Evolutionary conservation across 1,140 invertebrate genomes (phyloP).

Genomic region (Caerostris darwini): DNA sequence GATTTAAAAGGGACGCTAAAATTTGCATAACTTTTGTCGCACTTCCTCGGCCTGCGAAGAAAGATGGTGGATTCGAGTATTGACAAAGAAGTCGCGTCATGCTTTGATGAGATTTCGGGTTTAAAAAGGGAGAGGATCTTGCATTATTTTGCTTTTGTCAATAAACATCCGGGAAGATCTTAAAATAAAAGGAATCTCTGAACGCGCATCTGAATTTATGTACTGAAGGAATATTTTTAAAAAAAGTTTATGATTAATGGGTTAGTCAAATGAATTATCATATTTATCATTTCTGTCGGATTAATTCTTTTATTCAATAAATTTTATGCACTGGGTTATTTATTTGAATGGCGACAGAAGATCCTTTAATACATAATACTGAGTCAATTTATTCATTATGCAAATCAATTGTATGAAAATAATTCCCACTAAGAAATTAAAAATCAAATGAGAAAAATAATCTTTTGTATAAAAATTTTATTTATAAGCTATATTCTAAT

Average conservation of each 20-base stretch:
- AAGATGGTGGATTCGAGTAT: background rate
- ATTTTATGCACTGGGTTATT: too few species aligned
- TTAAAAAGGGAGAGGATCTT: background rate
- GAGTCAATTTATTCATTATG: too few species aligned
- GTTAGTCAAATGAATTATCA: conserved; percentile 1
- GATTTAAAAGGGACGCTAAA: background rate
- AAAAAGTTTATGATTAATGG: background rate
- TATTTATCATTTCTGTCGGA: background rate
- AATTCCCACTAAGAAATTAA: too few species aligned
- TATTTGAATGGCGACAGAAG: too few species aligned
- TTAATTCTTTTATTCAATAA: too few species aligned
- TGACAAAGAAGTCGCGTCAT: background rate
- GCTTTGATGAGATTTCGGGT: background rate
- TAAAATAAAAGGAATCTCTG: background rate
- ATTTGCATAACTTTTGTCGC: conserved; percentile 54
- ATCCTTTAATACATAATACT: too few species aligned
- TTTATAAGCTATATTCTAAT: too few species aligned
- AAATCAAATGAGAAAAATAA: too few species aligned
- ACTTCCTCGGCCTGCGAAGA: conserved; percentile 28
- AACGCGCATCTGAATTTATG: background rate
- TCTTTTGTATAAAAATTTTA: too few species aligned
- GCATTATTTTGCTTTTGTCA: background rate
- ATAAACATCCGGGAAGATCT: background rate
- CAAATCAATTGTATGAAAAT: too few species aligned
- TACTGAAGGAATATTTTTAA: background rate